phyloP scores from a whole-genome alignment of 2,888 invertebrate species.

The Tetragnatha montana region DNA sequence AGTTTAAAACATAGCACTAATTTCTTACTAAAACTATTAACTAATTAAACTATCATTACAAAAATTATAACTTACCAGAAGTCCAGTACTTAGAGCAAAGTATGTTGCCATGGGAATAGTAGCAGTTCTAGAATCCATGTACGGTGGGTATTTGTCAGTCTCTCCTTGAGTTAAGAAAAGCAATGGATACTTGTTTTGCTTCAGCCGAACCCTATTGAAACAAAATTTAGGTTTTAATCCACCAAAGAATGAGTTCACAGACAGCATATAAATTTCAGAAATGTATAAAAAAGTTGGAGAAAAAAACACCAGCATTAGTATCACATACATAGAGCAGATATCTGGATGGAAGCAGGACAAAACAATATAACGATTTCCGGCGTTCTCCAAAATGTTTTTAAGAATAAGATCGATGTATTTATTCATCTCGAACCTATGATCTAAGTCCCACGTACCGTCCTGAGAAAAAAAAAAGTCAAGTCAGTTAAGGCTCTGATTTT shows the following conservation, averaged over 20 bases:
- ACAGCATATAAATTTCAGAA: neutral
- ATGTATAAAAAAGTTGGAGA: neutral
- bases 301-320: neutral
- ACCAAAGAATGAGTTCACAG: neutral
- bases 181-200: conserved; percentile 98
- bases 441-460: conserved; percentile 91
- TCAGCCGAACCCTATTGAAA: conserved; percentile 83
- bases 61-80: conserved; percentile 79
- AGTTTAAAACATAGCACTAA: too few species aligned
- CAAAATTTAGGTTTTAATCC: neutral
- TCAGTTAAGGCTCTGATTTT: neutral
- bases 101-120: conserved; percentile 88
- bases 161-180: conserved; percentile 92
- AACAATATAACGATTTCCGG: conserved; percentile 88
- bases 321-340: conserved; percentile 88
- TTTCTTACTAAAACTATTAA: too few species aligned
- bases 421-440: conserved; percentile 92
- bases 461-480: conserved; percentile 73
- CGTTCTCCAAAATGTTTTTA: conserved; percentile 87
- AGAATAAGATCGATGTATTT: conserved; percentile 91
- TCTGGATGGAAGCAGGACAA: conserved; percentile 98
- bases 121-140: conserved; percentile 89
- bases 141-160: conserved; percentile 84
- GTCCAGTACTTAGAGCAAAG: conserved; percentile 87
- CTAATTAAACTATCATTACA: neutral